Evolutionary conservation across 2,888 invertebrate genomes (phyloP).

Genomic region (Heliconius charithonia): DNA sequence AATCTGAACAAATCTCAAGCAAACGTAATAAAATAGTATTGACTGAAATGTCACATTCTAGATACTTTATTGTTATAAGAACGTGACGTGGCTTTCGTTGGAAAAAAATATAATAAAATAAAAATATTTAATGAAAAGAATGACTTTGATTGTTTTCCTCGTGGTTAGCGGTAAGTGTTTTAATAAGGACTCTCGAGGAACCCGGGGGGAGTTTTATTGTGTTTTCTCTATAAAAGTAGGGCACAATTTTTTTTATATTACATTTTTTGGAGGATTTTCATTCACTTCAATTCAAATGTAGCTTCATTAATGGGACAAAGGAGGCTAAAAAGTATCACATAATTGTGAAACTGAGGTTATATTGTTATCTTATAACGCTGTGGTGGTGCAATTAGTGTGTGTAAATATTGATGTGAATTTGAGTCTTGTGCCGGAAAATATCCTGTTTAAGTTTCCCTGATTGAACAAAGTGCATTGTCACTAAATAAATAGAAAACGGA

Average conservation of each 20-base stretch:
- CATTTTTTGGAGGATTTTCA: slow-evolving; percentile 28
- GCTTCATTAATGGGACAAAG: slow-evolving; percentile 36
- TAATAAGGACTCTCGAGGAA: slow-evolving; percentile 33
- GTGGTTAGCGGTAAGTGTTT: slow-evolving; percentile 48
- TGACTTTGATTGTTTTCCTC: slow-evolving; percentile 46
- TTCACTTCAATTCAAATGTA: slow-evolving; percentile 26
- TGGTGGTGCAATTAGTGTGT: neutral
- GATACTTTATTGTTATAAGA: slow-evolving; percentile 40
- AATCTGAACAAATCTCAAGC: slow-evolving; percentile 23
- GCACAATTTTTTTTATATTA: slow-evolving; percentile 33
- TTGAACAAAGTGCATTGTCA: too few species aligned
- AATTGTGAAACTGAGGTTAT: neutral
- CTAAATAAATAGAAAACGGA: too few species aligned
- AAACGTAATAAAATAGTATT: slow-evolving; percentile 44
- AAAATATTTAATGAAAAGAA: slow-evolving; percentile 45
- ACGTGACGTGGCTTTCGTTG: slow-evolving; percentile 37
- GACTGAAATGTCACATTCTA: slow-evolving; percentile 32
- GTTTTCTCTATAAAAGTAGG: slow-evolving; percentile 30
- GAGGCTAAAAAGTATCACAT: neutral
- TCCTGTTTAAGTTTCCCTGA: neutral
- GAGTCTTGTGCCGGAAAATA: neutral
- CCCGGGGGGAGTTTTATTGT: slow-evolving; percentile 34
- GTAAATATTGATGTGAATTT: neutral
- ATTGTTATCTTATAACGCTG: neutral
- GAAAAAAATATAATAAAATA: slow-evolving; percentile 24